Evolutionary conservation across 2,888 invertebrate genomes (phyloP).

Genomic region (Tetragnatha montana): DNA sequence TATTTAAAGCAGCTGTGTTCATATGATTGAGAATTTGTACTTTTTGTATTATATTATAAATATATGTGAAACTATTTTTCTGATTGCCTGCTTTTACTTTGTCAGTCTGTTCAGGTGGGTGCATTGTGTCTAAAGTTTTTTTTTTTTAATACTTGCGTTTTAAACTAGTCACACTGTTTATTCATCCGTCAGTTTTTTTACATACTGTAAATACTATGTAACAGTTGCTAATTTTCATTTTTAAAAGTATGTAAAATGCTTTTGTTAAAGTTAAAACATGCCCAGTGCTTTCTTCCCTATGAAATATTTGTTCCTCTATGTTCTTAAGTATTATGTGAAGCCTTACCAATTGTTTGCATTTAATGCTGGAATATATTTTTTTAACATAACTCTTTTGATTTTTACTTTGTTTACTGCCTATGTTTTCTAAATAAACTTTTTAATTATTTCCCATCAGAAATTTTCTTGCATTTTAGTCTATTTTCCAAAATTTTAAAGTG

Average conservation of each 20-base stretch:
- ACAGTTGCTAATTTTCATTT: conserved; percentile 17
- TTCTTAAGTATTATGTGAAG: no score
- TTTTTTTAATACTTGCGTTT: conserved; percentile 50
- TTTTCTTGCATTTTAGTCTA: no score
- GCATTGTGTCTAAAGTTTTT: conserved; percentile 9
- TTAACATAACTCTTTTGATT: no score
- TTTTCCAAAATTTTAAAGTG: no score
- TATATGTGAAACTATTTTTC: conserved; percentile 23
- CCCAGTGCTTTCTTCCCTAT: background rate
- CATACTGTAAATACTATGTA: conserved; percentile 39
- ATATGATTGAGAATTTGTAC: conserved; percentile 9
- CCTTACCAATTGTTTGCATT: no score
- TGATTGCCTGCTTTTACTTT: conserved; percentile 24
- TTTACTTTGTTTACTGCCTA: no score
- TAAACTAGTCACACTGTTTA: conserved; percentile 57
- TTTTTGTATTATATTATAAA: conserved; percentile 30
- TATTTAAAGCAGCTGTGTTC: background rate
- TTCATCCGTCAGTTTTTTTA: conserved; percentile 29
- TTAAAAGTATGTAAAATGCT: conserved; percentile 1
- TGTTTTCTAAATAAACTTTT: no score
- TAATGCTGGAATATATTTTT: no score
- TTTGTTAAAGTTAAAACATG: background rate
- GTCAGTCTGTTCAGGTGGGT: conserved; percentile 14
- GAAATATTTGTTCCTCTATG: background rate
- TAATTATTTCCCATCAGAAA: no score